A percentile compares a stretch with the other conserved stretches of the same genome.
These are phyloP conservation scores for Phyllostomus hastatus DNA, from an alignment of 2,113 vertebrate genomes.

Conservation along the genomic window DNA sequence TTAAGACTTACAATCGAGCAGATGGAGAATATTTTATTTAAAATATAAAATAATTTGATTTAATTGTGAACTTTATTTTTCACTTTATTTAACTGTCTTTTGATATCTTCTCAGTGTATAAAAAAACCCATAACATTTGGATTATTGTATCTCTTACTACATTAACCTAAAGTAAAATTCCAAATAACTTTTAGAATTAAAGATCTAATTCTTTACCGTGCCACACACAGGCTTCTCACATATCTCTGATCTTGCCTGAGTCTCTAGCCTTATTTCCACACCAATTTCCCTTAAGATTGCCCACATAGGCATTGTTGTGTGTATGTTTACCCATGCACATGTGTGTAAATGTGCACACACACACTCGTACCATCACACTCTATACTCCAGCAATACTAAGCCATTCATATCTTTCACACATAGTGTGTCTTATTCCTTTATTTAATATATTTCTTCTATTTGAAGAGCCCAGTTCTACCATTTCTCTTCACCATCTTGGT, in stretches of 20 bases:
- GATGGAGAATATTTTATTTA: background rate
- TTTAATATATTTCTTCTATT: background rate
- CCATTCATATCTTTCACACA: background rate
- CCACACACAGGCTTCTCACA: background rate
- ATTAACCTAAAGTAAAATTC: conserved; percentile 14
- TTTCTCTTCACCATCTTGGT: background rate
- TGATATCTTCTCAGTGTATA: background rate
- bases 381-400: background rate
- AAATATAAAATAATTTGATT: background rate
- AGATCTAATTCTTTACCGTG: background rate
- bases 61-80: background rate
- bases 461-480: background rate
- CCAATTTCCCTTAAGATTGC: background rate
- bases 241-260: background rate
- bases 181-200: background rate
- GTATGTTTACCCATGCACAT: rapidly evolving
- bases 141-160: background rate
- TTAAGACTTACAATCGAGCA: background rate
- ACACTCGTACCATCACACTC: background rate
- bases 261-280: background rate
- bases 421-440: background rate
- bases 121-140: background rate
- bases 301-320: background rate
- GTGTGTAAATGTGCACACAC: background rate
- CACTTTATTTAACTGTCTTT: background rate